Percentiles rank a stretch among this genome's conserved stretches.
Evolutionary conservation across 53 echinoderm and acorn worm genomes (phyloP).

Genomic region (Stichopus horrens): DNA sequence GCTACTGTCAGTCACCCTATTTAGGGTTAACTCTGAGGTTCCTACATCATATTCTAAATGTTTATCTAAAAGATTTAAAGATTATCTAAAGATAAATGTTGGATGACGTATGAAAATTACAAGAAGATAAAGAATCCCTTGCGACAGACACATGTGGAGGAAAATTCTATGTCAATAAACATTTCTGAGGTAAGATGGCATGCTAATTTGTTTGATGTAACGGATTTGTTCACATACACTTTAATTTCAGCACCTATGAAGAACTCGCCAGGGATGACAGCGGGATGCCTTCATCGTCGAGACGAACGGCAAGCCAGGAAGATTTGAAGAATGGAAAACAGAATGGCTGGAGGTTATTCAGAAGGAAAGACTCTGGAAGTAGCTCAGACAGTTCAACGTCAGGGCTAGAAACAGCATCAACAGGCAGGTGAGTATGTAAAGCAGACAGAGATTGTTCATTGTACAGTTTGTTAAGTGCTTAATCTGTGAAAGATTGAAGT

Average conservation of each 20-base stretch:
- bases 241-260: conserved; percentile 11
- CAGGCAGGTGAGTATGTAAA: not conserved
- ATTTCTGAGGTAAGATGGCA: not conserved
- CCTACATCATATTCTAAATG: too few relatives aligned
- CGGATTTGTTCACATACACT: not conserved
- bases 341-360: conserved; percentile 12
- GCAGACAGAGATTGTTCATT: too few relatives aligned
- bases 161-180: not conserved
- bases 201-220: not conserved
- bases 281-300: not conserved
- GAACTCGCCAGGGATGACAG: not conserved
- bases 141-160: too few relatives aligned
- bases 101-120: too few relatives aligned
- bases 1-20: too few relatives aligned
- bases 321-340: conserved; percentile 1
- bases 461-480: too few relatives aligned
- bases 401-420: not conserved
- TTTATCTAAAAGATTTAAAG: too few relatives aligned
- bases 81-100: too few relatives aligned
- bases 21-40: too few relatives aligned
- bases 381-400: not conserved
- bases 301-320: conserved; percentile 8
- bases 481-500: too few relatives aligned
- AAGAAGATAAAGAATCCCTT: too few relatives aligned
- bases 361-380: not conserved